A percentile compares a stretch with the other conserved stretches of the same genome.
phyloP scores from a whole-genome alignment of 2,888 invertebrate genomes.

The Cheilosia soror region DNA sequence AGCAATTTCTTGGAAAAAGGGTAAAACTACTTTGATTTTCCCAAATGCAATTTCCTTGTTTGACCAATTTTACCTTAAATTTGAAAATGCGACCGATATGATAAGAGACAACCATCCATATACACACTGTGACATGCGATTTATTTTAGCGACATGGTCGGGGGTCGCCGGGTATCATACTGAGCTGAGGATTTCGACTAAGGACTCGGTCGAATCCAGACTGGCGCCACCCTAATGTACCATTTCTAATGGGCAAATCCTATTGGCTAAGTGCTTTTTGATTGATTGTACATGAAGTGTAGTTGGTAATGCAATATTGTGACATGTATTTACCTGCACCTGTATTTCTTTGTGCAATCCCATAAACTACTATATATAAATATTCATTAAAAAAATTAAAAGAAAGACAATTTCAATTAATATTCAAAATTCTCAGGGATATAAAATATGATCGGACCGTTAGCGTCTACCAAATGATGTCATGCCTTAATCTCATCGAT shows the following conservation, averaged over 20 bases:
- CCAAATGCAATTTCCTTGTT: conserved; percentile 8
- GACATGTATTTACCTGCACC: neutral
- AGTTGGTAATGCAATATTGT: conserved; percentile 1
- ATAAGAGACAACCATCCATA: conserved; percentile 1
- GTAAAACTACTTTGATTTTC: neutral
- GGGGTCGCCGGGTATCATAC: neutral
- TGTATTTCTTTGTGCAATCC: no score
- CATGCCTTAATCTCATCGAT: conserved; percentile 50
- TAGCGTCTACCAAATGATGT: conserved; percentile 57
- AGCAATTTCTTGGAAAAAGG: neutral
- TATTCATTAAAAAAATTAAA: neutral
- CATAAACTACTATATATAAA: neutral
- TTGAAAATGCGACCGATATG: neutral
- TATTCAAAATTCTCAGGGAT: conserved; percentile 60
- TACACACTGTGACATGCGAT: neutral
- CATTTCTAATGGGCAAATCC: conserved; percentile 10
- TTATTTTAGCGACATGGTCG: conserved; percentile 15
- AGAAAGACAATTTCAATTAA: conserved; percentile 28
- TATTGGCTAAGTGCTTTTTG: conserved; percentile 15
- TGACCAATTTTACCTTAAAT: conserved; percentile 2
- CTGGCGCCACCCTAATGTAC: conserved; percentile 13
- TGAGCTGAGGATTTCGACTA: neutral
- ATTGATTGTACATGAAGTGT: neutral
- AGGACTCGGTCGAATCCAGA: neutral
- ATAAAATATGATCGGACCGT: conserved; percentile 53